Conservation (phyloP, 2,888 invertebrate genomes). For the Mesochorus sp. region DNA sequence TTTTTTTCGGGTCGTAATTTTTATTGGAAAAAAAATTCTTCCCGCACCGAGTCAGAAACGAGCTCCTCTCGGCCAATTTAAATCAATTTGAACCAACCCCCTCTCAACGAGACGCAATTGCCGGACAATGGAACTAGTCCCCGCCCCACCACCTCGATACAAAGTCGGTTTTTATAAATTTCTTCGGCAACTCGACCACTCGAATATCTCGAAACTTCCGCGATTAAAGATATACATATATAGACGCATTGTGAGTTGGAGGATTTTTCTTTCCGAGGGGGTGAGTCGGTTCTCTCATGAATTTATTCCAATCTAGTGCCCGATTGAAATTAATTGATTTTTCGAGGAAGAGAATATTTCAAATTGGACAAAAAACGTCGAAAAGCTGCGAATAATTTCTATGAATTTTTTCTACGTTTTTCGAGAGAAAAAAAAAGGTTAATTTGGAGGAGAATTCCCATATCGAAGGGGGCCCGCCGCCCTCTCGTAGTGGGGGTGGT, state of each 20-base stretch:
- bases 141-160: constrained; percentile 66
- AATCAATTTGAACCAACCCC: constrained; percentile 80
- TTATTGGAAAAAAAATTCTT: too few species aligned
- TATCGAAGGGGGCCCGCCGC: too few species aligned
- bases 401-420: background rate
- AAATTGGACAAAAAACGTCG: background rate
- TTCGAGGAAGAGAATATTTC: background rate
- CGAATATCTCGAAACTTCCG: constrained; percentile 66
- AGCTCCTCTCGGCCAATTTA: constrained; percentile 75
- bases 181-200: constrained; percentile 57
- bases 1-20: constrained; percentile 44
- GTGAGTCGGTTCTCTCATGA: background rate
- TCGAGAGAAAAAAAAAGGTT: background rate
- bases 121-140: constrained; percentile 74
- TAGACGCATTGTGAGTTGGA: background rate
- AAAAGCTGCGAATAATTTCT: background rate
- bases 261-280: background rate
- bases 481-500: too few species aligned
- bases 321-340: background rate
- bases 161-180: constrained; percentile 53
- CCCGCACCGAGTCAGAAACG: constrained; percentile 42
- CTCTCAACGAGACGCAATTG: constrained; percentile 80
- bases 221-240: background rate
- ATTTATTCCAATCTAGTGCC: background rate
- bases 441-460: background rate